phyloP scores from a whole-genome alignment of 2,113 vertebrate species.

The Archocentrus centrarchus region DNA sequence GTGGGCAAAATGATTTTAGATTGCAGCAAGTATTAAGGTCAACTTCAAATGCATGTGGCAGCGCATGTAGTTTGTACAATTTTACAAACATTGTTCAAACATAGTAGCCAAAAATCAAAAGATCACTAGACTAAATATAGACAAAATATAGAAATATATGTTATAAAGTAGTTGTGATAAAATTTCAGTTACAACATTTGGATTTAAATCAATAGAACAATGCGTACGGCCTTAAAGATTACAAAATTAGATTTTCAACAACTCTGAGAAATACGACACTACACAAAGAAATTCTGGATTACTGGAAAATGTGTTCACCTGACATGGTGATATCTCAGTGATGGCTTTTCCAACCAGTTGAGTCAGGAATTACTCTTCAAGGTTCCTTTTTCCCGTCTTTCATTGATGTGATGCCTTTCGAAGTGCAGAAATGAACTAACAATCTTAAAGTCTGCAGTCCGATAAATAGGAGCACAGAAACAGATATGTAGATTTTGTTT shows the following conservation, averaged over 20 bases:
- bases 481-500: conserved; percentile 28
- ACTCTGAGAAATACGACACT: background rate
- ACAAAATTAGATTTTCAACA: background rate
- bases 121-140: background rate
- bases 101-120: background rate
- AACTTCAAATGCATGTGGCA: background rate
- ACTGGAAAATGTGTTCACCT: conserved; percentile 48
- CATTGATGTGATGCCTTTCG: background rate
- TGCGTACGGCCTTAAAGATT: background rate
- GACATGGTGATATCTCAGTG: conserved; percentile 41
- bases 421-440: background rate
- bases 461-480: background rate
- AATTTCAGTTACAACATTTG: background rate
- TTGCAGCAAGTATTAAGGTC: background rate
- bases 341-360: background rate
- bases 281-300: background rate
- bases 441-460: background rate
- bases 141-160: background rate
- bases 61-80: background rate
- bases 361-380: background rate
- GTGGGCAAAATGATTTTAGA: background rate
- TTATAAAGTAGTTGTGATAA: background rate
- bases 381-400: background rate
- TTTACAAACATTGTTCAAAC: background rate
- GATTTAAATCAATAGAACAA: background rate